These are phyloP conservation scores for Podarcis cretensis DNA, from an alignment of 2,113 vertebrate genomes.

Conservation along the genomic window DNA sequence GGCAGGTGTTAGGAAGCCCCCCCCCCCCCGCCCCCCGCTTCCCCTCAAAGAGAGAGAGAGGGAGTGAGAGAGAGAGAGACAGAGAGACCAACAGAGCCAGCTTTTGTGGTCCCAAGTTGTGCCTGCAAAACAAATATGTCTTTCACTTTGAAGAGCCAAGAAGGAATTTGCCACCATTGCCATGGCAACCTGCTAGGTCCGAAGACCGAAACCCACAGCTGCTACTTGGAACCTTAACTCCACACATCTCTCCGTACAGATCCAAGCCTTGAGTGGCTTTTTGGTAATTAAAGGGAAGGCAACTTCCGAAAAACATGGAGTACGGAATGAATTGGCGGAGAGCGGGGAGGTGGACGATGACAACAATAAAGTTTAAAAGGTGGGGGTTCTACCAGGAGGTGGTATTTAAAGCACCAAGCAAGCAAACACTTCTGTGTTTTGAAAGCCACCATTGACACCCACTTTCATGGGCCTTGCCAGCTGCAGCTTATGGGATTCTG, in stretches of 20 bases:
- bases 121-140: constrained; percentile 95
- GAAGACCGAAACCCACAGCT: constrained; percentile 51
- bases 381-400: neutral
- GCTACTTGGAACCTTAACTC: constrained; percentile 33
- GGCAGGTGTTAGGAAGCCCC: constrained; percentile 85
- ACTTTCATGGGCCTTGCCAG: too few relatives aligned
- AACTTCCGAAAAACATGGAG: neutral
- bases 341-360: too few relatives aligned
- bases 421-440: neutral
- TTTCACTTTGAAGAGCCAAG: constrained; percentile 87
- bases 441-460: neutral
- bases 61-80: neutral
- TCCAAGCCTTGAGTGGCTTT: constrained; percentile 10
- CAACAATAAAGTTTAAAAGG: neutral
- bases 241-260: constrained; percentile 37
- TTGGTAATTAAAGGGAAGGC: neutral
- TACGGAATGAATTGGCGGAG: neutral
- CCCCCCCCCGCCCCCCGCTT: neutral
- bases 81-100: constrained; percentile 20
- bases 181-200: constrained; percentile 84
- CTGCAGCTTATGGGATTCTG: too few relatives aligned
- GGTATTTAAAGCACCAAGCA: neutral
- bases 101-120: constrained; percentile 88
- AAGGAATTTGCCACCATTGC: constrained; percentile 87
- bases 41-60: neutral